Evolutionary conservation across 2,888 invertebrate genomes (phyloP).

Genomic region (Amiota mariae): DNA sequence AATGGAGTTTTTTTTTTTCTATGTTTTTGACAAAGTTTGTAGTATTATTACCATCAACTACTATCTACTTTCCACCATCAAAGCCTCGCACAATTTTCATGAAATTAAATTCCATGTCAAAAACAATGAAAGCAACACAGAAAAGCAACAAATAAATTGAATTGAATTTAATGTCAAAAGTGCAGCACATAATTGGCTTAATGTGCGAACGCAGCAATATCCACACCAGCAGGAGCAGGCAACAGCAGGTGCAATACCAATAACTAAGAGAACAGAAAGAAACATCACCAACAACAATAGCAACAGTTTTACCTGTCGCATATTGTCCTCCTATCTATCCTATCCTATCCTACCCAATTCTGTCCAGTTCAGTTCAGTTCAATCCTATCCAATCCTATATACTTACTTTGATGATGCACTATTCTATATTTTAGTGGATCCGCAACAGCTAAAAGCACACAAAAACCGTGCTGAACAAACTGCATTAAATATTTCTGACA

Average conservation of each 20-base stretch:
- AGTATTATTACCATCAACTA: too few species aligned
- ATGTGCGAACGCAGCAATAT: conserved; percentile 41
- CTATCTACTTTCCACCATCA: too few species aligned
- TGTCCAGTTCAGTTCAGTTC: too few species aligned
- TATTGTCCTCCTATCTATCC: too few species aligned
- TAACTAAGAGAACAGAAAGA: conserved; percentile 8
- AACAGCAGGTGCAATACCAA: conserved; percentile 20
- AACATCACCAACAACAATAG: too few species aligned
- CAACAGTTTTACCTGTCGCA: too few species aligned
- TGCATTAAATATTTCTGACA: conserved; percentile 47
- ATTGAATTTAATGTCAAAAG: conserved; percentile 65
- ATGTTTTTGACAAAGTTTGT: too few species aligned
- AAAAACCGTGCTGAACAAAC: conserved; percentile 41
- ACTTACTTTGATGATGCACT: background rate
- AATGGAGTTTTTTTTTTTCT: too few species aligned
- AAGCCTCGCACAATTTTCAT: conserved; percentile 29
- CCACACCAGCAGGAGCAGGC: conserved; percentile 9
- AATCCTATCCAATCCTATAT: too few species aligned
- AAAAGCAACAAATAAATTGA: conserved; percentile 55
- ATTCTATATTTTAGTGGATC: conserved; percentile 16
- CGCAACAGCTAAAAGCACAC: conserved; percentile 8
- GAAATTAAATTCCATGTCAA: conserved; percentile 62
- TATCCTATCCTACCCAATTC: too few species aligned
- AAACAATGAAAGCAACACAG: conserved; percentile 56
- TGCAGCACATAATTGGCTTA: conserved; percentile 63